Percentiles rank a stretch among this genome's conserved stretches.
Evolutionary conservation across 1,140 invertebrate genomes (phyloP).

Genomic region (Myzus persicae): DNA sequence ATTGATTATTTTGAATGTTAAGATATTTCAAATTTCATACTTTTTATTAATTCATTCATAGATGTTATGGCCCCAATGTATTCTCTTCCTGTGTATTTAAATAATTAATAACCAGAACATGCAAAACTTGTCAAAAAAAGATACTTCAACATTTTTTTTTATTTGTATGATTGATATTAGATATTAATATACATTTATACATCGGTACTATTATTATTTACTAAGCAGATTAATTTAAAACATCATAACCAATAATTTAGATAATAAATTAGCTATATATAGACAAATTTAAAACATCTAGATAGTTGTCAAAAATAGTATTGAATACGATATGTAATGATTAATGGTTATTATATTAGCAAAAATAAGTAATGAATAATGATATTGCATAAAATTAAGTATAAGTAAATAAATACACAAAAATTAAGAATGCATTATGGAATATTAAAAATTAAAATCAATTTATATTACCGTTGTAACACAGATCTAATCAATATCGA

Average conservation of each 20-base stretch:
- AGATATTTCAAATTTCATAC: neutral
- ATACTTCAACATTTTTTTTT: neutral
- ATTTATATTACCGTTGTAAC: neutral
- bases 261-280: too few species aligned
- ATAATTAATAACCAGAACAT: neutral
- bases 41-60: neutral
- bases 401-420: neutral
- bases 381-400: neutral
- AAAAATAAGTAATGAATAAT: too few species aligned
- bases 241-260: too few species aligned
- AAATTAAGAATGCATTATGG: neutral
- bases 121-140: neutral
- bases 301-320: neutral
- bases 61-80: neutral
- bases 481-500: neutral
- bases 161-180: neutral
- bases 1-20: too few species aligned
- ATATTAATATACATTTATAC: neutral
- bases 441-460: neutral
- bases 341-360: neutral
- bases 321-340: too few species aligned
- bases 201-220: neutral
- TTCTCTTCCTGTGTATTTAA: neutral
- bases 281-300: too few species aligned
- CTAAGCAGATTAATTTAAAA: neutral